Percentiles rank a stretch among this genome's conserved stretches.
These are phyloP conservation scores for Pseudochromis fuscus DNA, from an alignment of 2,797 vertebrate genomes.

Conservation along the genomic window DNA sequence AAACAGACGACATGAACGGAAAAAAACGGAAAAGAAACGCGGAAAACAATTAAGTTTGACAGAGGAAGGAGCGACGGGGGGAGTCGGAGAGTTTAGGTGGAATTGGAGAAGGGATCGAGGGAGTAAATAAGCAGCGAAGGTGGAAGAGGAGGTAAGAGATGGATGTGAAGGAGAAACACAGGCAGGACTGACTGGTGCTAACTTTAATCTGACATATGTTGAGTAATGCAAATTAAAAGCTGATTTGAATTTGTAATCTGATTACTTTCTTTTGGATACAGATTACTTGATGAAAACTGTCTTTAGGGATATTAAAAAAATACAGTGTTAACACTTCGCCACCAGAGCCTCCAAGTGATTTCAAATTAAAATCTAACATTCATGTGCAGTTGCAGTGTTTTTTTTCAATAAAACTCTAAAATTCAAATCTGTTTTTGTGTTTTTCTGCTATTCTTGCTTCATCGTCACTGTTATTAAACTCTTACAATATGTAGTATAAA, in stretches of 20 bases:
- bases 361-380: no score
- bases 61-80: conserved; percentile 41
- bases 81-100: conserved; percentile 29
- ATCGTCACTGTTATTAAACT: no score
- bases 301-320: no score
- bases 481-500: no score
- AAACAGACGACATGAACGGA: conserved; percentile 51
- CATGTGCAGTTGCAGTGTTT: no score
- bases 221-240: background rate
- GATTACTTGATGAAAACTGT: no score
- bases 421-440: no score
- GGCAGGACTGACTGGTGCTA: no score
- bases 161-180: no score
- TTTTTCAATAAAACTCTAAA: no score
- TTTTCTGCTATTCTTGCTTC: background rate
- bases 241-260: background rate
- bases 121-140: conserved; percentile 32
- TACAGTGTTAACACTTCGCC: no score
- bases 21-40: conserved; percentile 30
- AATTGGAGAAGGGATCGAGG: conserved; percentile 56
- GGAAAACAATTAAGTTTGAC: conserved; percentile 71
- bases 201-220: background rate
- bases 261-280: background rate
- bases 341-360: no score
- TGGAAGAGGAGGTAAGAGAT: conserved; percentile 3